Evolutionary conservation across 2,797 vertebrate species (phyloP).

Genomic region (Strix occidentalis): DNA sequence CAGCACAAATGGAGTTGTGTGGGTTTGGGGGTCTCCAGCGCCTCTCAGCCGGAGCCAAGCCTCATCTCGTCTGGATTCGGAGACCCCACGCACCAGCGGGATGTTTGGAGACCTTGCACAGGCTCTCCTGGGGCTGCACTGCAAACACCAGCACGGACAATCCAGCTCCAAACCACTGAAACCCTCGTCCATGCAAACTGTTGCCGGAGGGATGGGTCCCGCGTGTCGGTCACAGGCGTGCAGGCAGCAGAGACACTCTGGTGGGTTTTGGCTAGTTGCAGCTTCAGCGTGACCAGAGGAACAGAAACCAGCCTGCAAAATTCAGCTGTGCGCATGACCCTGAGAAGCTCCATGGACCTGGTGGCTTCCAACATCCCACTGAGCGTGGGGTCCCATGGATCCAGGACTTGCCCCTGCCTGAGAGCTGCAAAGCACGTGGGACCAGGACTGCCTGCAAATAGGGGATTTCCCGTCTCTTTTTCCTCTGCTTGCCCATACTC

Average conservation of each 20-base stretch:
- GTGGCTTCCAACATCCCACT: not conserved
- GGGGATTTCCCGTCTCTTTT: not conserved
- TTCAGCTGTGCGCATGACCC: not conserved
- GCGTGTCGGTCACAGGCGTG: fast-evolving
- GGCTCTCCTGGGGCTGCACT: not conserved
- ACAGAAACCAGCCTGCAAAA: not conserved
- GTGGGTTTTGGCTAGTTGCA: not conserved
- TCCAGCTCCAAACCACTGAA: not conserved
- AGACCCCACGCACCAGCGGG: no score
- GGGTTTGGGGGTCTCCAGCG: not conserved
- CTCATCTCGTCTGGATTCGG: not conserved
- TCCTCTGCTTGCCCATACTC: fast-evolving
- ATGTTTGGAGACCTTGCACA: not conserved
- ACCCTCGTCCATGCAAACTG: fast-evolving
- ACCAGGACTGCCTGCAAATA: not conserved
- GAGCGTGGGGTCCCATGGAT: not conserved
- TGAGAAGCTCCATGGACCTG: not conserved
- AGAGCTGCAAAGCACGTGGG: fast-evolving
- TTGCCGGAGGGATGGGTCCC: not conserved
- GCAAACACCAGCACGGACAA: no score
- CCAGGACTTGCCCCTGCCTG: not conserved
- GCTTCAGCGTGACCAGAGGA: not conserved
- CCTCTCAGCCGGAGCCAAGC: not conserved
- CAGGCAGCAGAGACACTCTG: not conserved
- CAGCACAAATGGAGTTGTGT: not conserved